phyloP scores from a whole-genome alignment of 2,113 vertebrate species.

The Phrynosoma platyrhinos region DNA sequence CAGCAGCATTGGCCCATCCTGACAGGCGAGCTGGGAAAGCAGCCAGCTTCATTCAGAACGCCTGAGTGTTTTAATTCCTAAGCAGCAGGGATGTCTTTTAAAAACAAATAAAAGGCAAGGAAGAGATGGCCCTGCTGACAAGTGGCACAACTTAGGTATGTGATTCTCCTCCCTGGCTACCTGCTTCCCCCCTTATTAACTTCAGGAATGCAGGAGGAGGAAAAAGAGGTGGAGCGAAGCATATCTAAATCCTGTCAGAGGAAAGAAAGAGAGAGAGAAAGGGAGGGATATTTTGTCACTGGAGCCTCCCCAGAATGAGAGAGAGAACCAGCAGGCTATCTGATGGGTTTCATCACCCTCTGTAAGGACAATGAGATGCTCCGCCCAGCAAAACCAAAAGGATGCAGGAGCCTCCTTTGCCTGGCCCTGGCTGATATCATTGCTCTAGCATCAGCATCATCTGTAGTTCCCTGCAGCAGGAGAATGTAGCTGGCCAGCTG shows the following conservation, averaged over 20 bases:
- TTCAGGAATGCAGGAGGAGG: conserved; percentile 49
- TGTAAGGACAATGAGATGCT: conserved; percentile 3
- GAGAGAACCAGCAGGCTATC: conserved; percentile 29
- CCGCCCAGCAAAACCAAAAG: neutral
- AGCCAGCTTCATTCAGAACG: conserved; percentile 65
- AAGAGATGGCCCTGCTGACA: conserved; percentile 41
- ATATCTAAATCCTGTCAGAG: neutral
- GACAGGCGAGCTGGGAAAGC: conserved; percentile 60
- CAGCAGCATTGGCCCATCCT: conserved; percentile 88
- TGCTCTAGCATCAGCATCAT: neutral
- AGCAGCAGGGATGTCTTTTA: conserved; percentile 24
- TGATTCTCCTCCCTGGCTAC: conserved; percentile 50
- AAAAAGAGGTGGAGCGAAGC: conserved; percentile 47
- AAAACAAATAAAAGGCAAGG: neutral
- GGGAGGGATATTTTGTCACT: conserved; percentile 26
- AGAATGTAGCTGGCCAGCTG: conserved; percentile 6
- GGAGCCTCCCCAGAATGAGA: conserved; percentile 40
- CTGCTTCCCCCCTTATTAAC: conserved; percentile 65
- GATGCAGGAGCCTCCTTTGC: neutral
- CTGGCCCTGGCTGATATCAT: conserved; percentile 11
- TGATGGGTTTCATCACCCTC: neutral
- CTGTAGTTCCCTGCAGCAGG: conserved; percentile 15
- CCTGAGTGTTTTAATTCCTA: conserved; percentile 52
- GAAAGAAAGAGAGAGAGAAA: neutral
- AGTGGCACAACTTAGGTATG: conserved; percentile 63